A percentile compares a stretch with the other conserved stretches of the same genome.
Evolutionary conservation across 2,113 vertebrate genomes (phyloP).

Genomic region (Nannobrachium achirus): DNA sequence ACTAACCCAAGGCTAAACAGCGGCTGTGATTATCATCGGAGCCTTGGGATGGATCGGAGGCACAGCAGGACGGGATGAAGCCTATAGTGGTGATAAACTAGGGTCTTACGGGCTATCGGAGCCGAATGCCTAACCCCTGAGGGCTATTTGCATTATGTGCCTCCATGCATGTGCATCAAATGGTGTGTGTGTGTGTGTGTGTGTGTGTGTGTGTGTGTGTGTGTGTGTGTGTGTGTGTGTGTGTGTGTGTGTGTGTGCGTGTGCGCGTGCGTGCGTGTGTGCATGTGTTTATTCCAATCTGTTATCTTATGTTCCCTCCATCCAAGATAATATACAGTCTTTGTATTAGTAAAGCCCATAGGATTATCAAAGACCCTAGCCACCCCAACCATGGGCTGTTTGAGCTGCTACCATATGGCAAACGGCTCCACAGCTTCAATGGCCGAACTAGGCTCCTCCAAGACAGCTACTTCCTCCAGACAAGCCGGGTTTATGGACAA

Average conservation of each 20-base stretch:
- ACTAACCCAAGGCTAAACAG: conserved; percentile 56
- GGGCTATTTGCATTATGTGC: conserved; percentile 18
- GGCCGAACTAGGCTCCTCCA: no score
- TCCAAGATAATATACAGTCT: no score
- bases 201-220: conserved; percentile 17
- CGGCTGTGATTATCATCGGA: conserved; percentile 58
- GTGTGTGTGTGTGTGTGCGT: conserved; percentile 5
- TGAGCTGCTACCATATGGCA: no score
- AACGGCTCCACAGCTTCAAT: no score
- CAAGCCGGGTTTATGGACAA: no score
- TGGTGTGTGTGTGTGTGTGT: conserved; percentile 15
- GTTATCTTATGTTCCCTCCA: no score
- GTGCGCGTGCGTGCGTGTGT: conserved; percentile 4
- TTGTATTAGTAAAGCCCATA: no score
- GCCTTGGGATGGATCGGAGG: conserved; percentile 53
- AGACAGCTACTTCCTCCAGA: no score
- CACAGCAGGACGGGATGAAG: conserved; percentile 42
- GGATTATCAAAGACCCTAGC: no score
- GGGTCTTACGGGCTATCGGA: conserved; percentile 58
- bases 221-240: conserved; percentile 12
- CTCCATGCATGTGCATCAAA: conserved; percentile 42
- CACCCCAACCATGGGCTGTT: no score
- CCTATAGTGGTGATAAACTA: conserved; percentile 56
- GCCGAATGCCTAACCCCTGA: conserved; percentile 37
- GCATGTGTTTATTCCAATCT: no score